Conservation (phyloP, 2,888 invertebrate genomes). For the Tetragnatha montana region DNA sequence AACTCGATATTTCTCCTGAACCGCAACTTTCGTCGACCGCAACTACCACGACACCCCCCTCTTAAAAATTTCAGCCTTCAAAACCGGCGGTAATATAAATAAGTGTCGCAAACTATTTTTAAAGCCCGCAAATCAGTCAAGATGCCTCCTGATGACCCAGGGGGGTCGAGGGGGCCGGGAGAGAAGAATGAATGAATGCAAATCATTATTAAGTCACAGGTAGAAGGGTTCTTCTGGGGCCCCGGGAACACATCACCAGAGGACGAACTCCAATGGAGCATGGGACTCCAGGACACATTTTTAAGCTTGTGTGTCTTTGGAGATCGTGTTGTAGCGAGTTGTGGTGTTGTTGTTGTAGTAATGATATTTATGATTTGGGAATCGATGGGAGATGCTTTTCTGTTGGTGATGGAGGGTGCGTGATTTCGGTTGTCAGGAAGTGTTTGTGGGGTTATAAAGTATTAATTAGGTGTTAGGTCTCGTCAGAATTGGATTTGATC, state of each 20-base stretch:
- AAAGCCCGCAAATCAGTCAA: constrained; percentile 69
- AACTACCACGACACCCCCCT: constrained; percentile 22
- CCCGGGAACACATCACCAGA: constrained; percentile 11
- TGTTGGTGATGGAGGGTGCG: background rate
- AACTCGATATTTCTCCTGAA: background rate
- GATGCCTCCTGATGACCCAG: constrained; percentile 47
- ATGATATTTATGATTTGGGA: constrained; percentile 26
- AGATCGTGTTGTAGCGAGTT: constrained; percentile 2
- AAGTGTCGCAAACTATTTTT: constrained; percentile 67
- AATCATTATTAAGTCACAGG: constrained; percentile 70
- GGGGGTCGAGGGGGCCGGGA: constrained; percentile 33
- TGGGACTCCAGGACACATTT: constrained; percentile 52
- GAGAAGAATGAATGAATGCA: constrained; percentile 58
- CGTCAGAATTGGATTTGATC: too few species aligned
- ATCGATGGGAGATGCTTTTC: background rate
- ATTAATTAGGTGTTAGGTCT: too few species aligned
- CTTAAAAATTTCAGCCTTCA: constrained; percentile 1
- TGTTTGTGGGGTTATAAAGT: background rate
- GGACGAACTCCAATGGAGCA: constrained; percentile 25
- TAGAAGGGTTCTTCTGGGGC: background rate
- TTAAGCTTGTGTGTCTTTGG: constrained; percentile 21
- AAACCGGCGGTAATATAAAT: constrained; percentile 54
- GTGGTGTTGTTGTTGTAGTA: constrained; percentile 11
- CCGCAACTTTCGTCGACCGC: constrained; percentile 5
- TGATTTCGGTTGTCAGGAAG: background rate